Base-by-base conservation (phyloP, 2,888 invertebrate species). In the Drosophila subsilvestris region DNA sequence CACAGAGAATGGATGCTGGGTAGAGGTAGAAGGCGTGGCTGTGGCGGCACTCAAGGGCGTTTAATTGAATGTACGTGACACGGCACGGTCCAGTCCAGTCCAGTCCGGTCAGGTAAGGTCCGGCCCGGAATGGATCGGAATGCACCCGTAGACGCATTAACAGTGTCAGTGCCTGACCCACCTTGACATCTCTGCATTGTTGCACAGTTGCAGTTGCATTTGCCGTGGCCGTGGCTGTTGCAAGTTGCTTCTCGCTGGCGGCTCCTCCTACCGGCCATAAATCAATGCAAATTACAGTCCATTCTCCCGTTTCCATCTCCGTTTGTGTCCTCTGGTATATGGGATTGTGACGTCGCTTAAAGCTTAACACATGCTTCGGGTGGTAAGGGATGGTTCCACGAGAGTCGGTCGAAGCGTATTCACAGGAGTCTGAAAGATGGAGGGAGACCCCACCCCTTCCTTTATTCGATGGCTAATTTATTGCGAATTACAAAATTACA, bases 51-150 rank as follows among this genome's bases (percentile, higher is more conserved):
- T 86, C 87, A 86, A 88, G 83, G 83, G 89, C 89, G 83, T 83
- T 83, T 83, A 83, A 83, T 83, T 83, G 87, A 83, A 83, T 86
- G 89, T 88, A 88, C 83, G 89, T 82, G 66, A 69, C 66, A 66
- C 58, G 66, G 86, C 66, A 67, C 69, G 75, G 49, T 37, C 6
- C 14, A 1, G 14, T 32, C 12, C 1, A 3, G 32, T 25, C 6
- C 6, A 9, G 37, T 6, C 37, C 14, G 37, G 37, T 25, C 25
- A 25, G 25, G 25, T 25, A 1, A 6, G 66, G 86, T 63, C 65
- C 68, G 75, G 37, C 18, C 55, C 20, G 22, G 62, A 62, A 62
- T 69, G 69, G 54, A 55, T 51, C 66, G 58, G 61, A 71, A 68
- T 67, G 75, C 63, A 57, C 65, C 72, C 85, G 83, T 88, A 82